These are phyloP conservation scores for Candoia aspera DNA, from an alignment of 2,113 vertebrate species.

Conservation along the genomic window DNA sequence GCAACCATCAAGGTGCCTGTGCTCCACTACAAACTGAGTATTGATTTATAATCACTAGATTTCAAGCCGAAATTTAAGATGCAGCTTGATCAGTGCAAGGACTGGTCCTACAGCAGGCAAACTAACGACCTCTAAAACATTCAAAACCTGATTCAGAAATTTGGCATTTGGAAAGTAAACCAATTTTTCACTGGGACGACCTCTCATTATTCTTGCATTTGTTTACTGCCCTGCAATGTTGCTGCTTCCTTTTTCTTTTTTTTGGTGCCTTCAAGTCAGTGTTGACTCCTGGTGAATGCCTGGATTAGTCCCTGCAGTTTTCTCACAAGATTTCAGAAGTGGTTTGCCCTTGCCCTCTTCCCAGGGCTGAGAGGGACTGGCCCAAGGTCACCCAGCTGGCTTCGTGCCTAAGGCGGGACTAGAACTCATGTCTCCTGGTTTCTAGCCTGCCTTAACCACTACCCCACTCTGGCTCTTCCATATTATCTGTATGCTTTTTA, in stretches of 20 bases:
- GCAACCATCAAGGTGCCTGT: no score
- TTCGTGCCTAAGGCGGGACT: not conserved
- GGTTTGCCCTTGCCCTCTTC: not conserved
- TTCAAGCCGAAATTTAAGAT: no score
- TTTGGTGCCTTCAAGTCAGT: not conserved
- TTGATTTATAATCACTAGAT: no score
- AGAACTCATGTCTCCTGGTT: not conserved
- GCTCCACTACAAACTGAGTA: no score
- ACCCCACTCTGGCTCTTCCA: not conserved
- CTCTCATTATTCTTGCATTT: not conserved
- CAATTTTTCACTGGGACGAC: not conserved
- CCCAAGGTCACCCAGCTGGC: no score
- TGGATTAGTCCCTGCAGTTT: not conserved
- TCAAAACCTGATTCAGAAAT: no score
- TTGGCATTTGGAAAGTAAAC: not conserved
- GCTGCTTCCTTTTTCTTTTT: not conserved
- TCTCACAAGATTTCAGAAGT: not conserved
- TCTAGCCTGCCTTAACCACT: not conserved
- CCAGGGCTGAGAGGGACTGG: not conserved
- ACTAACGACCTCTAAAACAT: no score
- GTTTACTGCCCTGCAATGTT: not conserved
- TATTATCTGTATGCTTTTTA: not conserved
- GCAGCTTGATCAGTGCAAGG: no score
- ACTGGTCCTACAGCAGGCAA: no score
- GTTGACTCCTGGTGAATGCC: not conserved